Base-by-base conservation (phyloP, 2,888 invertebrate genomes). In the Frankliniella intonsa region DNA sequence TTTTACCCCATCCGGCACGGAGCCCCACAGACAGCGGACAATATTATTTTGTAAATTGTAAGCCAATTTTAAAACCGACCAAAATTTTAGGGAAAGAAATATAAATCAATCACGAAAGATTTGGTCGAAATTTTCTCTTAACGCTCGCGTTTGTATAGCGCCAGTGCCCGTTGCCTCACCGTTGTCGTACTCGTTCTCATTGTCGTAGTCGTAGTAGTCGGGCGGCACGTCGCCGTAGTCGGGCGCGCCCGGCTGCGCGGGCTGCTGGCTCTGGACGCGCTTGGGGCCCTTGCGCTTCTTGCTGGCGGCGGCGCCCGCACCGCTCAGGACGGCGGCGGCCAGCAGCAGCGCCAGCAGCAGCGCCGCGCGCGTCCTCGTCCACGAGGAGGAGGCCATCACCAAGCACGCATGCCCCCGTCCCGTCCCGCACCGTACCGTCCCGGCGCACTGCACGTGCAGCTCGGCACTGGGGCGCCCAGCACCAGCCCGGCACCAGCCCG, bases 141-240 rank as follows among this genome's bases (percentile, higher is more conserved):
- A n/a, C n/a, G n/a, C n/a, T n/a, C n/a, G n/a, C n/a, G n/a, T n/a
- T n/a, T n/a, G n/a, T n/a, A n/a, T n/a, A n/a, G n/a, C n/a, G n/a
- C n/a, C n/a, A n/a, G n/a, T n/a, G n/a, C n/a, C n/a, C n/a, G n/a
- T n/a, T n/a, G n/a, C 69, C 69, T 76, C 25, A 76, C 69, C 69
- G 69, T 76, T 25, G 22, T 76, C 69, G 25, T 25, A 76, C 25
- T 76, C 82, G 69, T 79, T 81, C 50, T 84, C 84, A 12, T 82
- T 83, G 65, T 84, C 83, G 27, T 82, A 81, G 19, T 82, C 82
- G 81, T 82, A 82, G 81, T 84, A 84, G 50, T 84, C 83, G 55
- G 81, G 81, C 81, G 50, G 76, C 76, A 81, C 82, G 82, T 79
- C 25, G 69, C 82, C 82, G 51, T 83, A 82, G 62, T 83, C 81